A percentile compares a stretch with the other conserved stretches of the same genome.
Conservation (phyloP, 2,797 vertebrate species). For the Scolopax bukidnonensis region DNA sequence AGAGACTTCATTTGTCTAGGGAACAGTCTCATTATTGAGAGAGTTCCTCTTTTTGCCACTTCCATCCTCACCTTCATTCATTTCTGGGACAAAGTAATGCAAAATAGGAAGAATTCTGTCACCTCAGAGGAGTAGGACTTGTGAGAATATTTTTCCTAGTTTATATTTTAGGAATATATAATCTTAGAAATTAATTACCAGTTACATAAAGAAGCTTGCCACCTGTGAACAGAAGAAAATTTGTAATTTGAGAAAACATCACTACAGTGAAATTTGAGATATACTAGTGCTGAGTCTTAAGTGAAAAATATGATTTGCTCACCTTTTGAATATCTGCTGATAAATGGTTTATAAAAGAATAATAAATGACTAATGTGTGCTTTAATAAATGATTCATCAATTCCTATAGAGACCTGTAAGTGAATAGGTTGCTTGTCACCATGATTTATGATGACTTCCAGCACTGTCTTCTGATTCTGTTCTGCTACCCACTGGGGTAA, state of each 20-base stretch:
- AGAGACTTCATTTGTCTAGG: background rate
- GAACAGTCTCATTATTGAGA: background rate
- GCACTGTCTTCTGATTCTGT: background rate
- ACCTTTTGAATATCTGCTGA: conserved; percentile 9
- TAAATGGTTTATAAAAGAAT: conserved; percentile 30
- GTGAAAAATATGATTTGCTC: conserved; percentile 26
- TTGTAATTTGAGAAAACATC: background rate
- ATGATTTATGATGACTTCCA: background rate
- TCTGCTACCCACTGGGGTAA: background rate
- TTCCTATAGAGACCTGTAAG: conserved; percentile 18
- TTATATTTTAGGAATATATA: background rate
- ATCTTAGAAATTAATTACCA: background rate
- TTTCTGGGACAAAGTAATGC: background rate
- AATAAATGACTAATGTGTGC: conserved; percentile 41
- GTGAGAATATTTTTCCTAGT: background rate
- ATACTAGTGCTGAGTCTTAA: background rate
- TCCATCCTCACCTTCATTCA: background rate
- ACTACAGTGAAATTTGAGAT: background rate
- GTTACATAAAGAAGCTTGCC: background rate
- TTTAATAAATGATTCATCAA: conserved; percentile 59
- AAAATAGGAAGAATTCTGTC: background rate
- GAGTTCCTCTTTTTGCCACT: background rate
- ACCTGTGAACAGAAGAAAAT: background rate
- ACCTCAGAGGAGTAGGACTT: background rate
- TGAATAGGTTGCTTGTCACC: conserved; percentile 22